phyloP scores from a whole-genome alignment of 2,113 vertebrate genomes.

The Sylvietta virens region DNA sequence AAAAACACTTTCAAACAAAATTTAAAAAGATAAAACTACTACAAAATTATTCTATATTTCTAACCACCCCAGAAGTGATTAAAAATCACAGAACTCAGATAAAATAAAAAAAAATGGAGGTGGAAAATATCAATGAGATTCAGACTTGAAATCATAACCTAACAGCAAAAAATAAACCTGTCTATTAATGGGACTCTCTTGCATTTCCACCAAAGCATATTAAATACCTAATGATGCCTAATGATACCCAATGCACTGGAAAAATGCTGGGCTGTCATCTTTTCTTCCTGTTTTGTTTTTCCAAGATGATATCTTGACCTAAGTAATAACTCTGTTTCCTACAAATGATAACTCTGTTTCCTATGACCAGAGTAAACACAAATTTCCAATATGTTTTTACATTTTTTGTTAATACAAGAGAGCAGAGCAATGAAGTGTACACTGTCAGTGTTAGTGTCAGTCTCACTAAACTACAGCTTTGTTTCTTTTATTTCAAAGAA shows the following conservation, averaged over 20 bases:
- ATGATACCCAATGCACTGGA: not conserved
- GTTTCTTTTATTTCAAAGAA: not conserved
- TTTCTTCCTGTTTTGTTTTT: not conserved
- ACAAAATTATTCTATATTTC: not conserved
- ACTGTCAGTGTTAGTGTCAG: not conserved
- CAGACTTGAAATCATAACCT: not conserved
- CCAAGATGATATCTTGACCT: not conserved
- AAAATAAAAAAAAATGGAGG: not conserved
- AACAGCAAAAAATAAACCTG: not conserved
- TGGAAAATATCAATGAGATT: not conserved
- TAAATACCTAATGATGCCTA: not conserved
- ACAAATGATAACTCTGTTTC: not conserved
- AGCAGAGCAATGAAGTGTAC: not conserved
- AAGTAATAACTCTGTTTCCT: not conserved
- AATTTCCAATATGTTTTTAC: not conserved
- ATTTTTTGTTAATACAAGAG: not conserved
- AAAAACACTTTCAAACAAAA: fast-evolving
- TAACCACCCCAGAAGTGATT: not conserved
- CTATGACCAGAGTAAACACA: not conserved
- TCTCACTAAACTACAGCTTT: not conserved
- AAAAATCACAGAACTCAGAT: not conserved
- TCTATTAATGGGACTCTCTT: not conserved
- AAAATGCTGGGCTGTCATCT: not conserved
- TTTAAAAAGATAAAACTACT: not conserved
- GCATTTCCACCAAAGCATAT: not conserved